phyloP scores from a whole-genome alignment of 2,113 vertebrate species.

The Nipponia nippon region DNA sequence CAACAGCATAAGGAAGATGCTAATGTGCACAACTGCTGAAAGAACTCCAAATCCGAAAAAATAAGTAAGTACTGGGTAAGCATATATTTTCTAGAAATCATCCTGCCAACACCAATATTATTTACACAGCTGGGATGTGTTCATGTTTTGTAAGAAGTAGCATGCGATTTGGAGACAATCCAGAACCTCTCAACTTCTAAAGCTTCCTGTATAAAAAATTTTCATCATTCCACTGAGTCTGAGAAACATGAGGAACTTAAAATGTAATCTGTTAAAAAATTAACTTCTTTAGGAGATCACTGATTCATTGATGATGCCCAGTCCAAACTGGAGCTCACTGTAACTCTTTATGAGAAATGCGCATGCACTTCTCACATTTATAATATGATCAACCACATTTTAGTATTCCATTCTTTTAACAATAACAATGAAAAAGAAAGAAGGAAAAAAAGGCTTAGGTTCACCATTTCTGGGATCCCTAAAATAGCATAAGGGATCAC shows the following conservation, averaged over 20 bases:
- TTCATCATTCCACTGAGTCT: conserved; percentile 34
- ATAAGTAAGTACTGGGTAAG: neutral
- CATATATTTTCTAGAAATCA: conserved; percentile 18
- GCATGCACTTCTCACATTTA: neutral
- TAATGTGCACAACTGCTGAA: neutral
- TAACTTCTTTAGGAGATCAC: neutral
- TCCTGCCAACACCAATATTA: conserved; percentile 21
- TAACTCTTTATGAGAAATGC: neutral
- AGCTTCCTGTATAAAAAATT: conserved; percentile 40
- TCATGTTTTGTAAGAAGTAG: conserved; percentile 36
- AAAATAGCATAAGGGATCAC: neutral
- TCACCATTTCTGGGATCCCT: neutral
- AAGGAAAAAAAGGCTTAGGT: neutral
- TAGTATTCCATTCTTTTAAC: neutral
- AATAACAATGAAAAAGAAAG: neutral
- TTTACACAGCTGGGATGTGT: conserved; percentile 54
- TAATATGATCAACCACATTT: neutral
- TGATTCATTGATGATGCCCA: neutral
- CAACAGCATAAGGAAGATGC: neutral
- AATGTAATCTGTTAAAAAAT: neutral
- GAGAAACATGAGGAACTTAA: conserved; percentile 11
- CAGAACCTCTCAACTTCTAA: conserved; percentile 41
- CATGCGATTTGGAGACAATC: conserved; percentile 39
- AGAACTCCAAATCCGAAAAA: neutral
- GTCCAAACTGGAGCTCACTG: neutral